Evolutionary conservation across 2,113 vertebrate species (phyloP).

Genomic region (Chunga burmeisteri): DNA sequence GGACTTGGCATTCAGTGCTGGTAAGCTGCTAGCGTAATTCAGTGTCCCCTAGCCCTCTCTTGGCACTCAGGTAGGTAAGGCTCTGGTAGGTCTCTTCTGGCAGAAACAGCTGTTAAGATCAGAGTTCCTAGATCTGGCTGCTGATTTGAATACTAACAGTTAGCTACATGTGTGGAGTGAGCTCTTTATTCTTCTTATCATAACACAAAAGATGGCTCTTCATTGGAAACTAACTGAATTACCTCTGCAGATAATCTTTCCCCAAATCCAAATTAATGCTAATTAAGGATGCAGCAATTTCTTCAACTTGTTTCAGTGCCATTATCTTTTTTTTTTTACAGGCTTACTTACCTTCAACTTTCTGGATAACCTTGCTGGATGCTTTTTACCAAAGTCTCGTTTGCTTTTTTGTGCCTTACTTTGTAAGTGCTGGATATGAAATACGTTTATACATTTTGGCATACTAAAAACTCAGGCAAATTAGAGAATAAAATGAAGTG

Average conservation of each 20-base stretch:
- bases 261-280: background rate
- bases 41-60: background rate
- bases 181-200: background rate
- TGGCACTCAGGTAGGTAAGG: background rate
- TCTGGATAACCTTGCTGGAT: constrained; percentile 80
- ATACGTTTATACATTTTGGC: background rate
- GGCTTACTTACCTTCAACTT: constrained; percentile 70
- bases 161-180: background rate
- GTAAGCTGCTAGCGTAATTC: background rate
- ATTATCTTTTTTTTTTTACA: constrained; percentile 44
- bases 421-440: constrained; percentile 65
- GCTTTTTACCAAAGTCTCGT: constrained; percentile 82
- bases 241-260: background rate
- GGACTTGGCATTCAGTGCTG: background rate
- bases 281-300: background rate
- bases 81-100: background rate
- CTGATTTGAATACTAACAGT: background rate
- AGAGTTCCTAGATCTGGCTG: background rate
- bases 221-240: background rate
- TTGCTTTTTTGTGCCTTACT: constrained; percentile 83
- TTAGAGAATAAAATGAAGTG: background rate
- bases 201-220: background rate
- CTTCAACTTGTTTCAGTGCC: background rate
- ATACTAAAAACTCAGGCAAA: background rate
- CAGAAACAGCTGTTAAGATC: background rate